Conservation (phyloP, 2,888 invertebrate species). For the Drepana falcataria region DNA sequence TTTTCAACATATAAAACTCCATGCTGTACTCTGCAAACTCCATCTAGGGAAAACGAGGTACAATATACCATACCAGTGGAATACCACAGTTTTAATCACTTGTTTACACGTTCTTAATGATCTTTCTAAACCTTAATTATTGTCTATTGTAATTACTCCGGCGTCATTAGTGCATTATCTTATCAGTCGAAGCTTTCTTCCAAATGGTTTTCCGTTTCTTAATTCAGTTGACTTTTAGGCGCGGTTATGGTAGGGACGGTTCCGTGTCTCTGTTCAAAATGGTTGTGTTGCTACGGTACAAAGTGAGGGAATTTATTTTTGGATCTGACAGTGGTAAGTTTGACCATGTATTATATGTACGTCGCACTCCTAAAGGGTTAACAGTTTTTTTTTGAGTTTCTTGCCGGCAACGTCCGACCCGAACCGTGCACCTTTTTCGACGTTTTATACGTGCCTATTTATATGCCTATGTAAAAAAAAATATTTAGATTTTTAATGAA, state of each 20-base stretch:
- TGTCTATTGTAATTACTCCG: slow-evolving; percentile 18
- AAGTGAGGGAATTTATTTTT: slow-evolving; percentile 13
- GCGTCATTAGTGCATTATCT: slow-evolving; percentile 24
- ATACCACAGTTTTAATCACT: not conserved
- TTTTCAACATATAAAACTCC: too few species aligned
- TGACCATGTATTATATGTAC: not conserved
- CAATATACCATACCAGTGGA: too few species aligned
- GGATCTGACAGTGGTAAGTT: slow-evolving; percentile 19
- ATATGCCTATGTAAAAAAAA: too few species aligned
- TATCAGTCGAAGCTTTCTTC: slow-evolving; percentile 16
- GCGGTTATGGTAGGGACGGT: not conserved
- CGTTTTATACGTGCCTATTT: too few species aligned
- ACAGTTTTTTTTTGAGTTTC: too few species aligned
- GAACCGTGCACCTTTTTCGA: too few species aligned
- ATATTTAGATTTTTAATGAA: too few species aligned
- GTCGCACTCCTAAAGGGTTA: too few species aligned
- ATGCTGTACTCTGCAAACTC: too few species aligned
- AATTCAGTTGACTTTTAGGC: slow-evolving; percentile 13
- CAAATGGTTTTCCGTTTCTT: slow-evolving; percentile 8
- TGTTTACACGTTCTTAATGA: slow-evolving; percentile 9
- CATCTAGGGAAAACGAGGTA: too few species aligned
- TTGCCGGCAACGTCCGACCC: too few species aligned
- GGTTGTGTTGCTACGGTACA: slow-evolving; percentile 30
- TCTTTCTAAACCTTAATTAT: slow-evolving; percentile 14
- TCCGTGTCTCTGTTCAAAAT: slow-evolving; percentile 12